Evolutionary conservation across 2,888 invertebrate species (phyloP).

Genomic region (Pseudanteris insignis): DNA sequence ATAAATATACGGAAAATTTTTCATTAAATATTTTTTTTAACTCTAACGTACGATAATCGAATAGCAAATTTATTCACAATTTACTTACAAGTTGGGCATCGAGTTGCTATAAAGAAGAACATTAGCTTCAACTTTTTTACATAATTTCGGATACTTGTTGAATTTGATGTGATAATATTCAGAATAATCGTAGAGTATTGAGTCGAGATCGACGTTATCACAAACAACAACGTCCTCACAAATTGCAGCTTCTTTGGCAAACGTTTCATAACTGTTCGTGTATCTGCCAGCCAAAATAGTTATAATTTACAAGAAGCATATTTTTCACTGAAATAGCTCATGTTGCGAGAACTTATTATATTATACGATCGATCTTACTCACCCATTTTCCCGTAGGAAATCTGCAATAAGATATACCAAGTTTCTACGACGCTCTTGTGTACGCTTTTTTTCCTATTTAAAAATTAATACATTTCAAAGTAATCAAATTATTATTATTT

Average conservation of each 20-base stretch:
- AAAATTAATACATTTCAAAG: too few species aligned
- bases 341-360: constrained; percentile 5
- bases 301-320: too few species aligned
- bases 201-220: constrained; percentile 90
- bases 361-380: constrained; percentile 35
- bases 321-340: constrained; percentile 1
- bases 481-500: too few species aligned
- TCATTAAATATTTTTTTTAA: too few species aligned
- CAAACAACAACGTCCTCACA: constrained; percentile 79
- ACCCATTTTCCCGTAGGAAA: constrained; percentile 76
- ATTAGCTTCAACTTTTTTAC: constrained; percentile 69
- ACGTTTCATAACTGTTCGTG: constrained; percentile 71
- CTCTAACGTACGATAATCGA: too few species aligned
- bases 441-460: constrained; percentile 57
- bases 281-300: constrained; percentile 62
- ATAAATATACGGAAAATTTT: too few species aligned
- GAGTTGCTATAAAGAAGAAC: constrained; percentile 31
- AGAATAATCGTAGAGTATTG: constrained; percentile 88
- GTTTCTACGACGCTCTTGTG: constrained; percentile 54
- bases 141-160: constrained; percentile 85
- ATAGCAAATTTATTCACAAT: too few species aligned
- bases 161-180: constrained; percentile 87
- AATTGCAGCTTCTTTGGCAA: constrained; percentile 79
- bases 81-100: constrained; percentile 41
- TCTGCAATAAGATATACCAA: constrained; percentile 73